These are phyloP conservation scores for Lampris megalopsis DNA, from an alignment of 2,113 vertebrate species.

Conservation along the genomic window DNA sequence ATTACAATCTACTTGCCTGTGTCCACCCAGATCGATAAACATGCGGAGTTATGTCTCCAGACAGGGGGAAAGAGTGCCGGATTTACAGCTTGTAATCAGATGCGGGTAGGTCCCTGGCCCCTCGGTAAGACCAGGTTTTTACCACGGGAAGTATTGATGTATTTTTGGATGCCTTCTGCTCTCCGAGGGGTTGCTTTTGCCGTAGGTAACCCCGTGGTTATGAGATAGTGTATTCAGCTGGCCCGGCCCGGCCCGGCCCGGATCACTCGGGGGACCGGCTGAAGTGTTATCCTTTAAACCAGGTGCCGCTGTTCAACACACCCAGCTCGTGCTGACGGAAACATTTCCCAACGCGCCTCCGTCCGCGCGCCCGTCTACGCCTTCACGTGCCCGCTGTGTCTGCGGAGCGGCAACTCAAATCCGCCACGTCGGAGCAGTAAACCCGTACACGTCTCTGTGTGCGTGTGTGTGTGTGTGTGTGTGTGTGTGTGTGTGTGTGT, in stretches of 20 bases:
- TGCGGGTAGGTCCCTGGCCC: constrained; percentile 55
- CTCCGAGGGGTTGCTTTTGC: constrained; percentile 39
- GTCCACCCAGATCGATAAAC: constrained; percentile 48
- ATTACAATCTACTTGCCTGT: constrained; percentile 25
- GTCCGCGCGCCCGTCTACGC: constrained; percentile 61
- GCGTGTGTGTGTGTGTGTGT: constrained; percentile 32
- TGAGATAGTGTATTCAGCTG: constrained; percentile 56
- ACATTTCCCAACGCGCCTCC: constrained; percentile 56
- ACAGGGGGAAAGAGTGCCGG: constrained; percentile 27
- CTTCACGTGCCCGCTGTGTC: constrained; percentile 32
- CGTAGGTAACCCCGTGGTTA: constrained; percentile 47
- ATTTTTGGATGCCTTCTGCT: constrained; percentile 26
- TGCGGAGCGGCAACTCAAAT: constrained; percentile 59
- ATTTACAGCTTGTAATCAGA: constrained; percentile 70
- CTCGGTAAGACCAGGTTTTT: constrained; percentile 34
- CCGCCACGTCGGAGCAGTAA: constrained; percentile 29
- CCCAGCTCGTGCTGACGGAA: constrained; percentile 69
- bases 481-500: constrained; percentile 15
- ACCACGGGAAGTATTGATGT: constrained; percentile 54
- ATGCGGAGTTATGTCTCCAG: constrained; percentile 42
- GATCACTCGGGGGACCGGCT: constrained; percentile 55
- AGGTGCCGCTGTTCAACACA: constrained; percentile 70
- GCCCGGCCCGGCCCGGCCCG: constrained; percentile 30
- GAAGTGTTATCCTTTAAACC: constrained; percentile 74
- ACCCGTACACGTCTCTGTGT: neutral